Evolutionary conservation across 2,797 vertebrate genomes (phyloP), one percentile per base, ranked within the genome.

Genomic region (Eutrigla gurnardus): DNA sequence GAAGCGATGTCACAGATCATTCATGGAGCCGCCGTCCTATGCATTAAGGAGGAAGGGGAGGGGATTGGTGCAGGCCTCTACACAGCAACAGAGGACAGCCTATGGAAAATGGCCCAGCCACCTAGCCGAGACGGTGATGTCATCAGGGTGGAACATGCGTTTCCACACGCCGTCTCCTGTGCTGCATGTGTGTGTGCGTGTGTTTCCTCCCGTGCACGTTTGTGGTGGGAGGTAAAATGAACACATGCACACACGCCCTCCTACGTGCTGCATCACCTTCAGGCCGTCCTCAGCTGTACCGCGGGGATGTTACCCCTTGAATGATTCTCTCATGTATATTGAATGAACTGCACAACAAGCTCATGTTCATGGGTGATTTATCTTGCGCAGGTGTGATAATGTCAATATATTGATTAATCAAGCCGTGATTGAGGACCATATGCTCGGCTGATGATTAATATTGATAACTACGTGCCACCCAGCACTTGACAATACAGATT

Each of bases 21-120:
- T 93, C 92, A 89, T 75, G 75, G 84, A 89, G 86, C 87, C 65
- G 57, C 78, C 86, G 88, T 88, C 91, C 91, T 93, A 92, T 94
- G 93, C 86, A 93, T 93, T 91, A 90, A 76, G 77, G 50, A 75
- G 57, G 66, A 63, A 78, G 86, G 88, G 86, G 85, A 86, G 87
- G 82, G 86, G 93, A 94, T 94, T 94, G 92, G 93, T 50, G 69
- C 84, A 93, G 90, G 85, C 85, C 82, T 88, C 86, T 91, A 91
- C 92, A 92, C 93, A 93, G 93, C 94, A 95, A 93, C 93, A 95
- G 92, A 92, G 90, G 70, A 82, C 86, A 94, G 93, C 93, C 94
- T 95, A 95, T 94, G 91, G 92, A 93, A 94, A 94, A 91, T 83
- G 86, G 58, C 77, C 75, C 74, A 32, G 80, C 83, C 80, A 83